These are phyloP conservation scores for Heptranchias perlo DNA, from an alignment of 2,113 vertebrate species.

Conservation along the genomic window DNA sequence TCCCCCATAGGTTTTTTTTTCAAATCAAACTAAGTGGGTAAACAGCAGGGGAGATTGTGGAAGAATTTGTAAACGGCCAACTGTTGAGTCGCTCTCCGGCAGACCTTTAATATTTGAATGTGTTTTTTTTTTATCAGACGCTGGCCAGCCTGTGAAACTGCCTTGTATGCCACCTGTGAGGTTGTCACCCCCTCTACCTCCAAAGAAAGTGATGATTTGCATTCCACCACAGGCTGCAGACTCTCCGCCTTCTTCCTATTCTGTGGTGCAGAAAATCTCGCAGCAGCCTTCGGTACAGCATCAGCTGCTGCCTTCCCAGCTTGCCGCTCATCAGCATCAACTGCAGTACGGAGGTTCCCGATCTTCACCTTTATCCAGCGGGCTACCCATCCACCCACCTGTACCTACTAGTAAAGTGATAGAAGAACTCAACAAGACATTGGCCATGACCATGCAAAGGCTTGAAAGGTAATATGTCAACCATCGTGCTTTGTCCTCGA, in stretches of 20 bases:
- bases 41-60: not conserved
- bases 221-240: constrained; percentile 82
- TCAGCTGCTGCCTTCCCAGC: constrained; percentile 76
- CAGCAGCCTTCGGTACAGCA: constrained; percentile 65
- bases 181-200: constrained; percentile 93
- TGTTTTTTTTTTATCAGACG: constrained; percentile 65
- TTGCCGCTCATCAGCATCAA: constrained; percentile 75
- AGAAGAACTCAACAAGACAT: constrained; percentile 90
- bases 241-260: constrained; percentile 65
- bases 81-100: not conserved
- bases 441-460: constrained; percentile 93
- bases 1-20: not conserved
- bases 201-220: constrained; percentile 98
- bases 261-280: constrained; percentile 68
- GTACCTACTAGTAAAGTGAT: constrained; percentile 85
- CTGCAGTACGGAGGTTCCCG: constrained; percentile 80
- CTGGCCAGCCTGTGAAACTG: constrained; percentile 88
- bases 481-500: not conserved
- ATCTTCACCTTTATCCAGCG: constrained; percentile 62
- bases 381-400: constrained; percentile 67
- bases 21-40: not conserved
- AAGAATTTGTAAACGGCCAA: not conserved
- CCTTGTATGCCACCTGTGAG: constrained; percentile 84
- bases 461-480: constrained; percentile 77
- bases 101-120: constrained; percentile 41